Base-by-base conservation (phyloP, 2,797 vertebrate genomes). In the Clamator glandarius region DNA sequence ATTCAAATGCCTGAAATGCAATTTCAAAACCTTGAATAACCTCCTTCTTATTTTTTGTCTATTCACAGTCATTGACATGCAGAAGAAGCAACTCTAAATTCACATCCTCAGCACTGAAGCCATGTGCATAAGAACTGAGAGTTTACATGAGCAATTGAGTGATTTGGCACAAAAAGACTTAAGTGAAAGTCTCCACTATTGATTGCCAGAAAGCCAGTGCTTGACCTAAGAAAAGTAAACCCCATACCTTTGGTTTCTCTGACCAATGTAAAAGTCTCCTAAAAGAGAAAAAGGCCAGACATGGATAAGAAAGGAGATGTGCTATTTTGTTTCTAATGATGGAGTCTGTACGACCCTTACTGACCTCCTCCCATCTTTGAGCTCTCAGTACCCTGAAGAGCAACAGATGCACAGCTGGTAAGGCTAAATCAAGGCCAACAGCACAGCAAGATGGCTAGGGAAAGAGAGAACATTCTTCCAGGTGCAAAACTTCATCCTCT, bases 271-370 rank as follows among this genome's bases (percentile, higher is more conserved):
- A 86, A 92, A 78, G 33, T 28, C 39, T 85, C 19, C 23, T 46
- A 11, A 72, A 72, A 57, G 39, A 19, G 4, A 11, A 50, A 81
- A 78, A 69, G n/a, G 26, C n/a, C 68, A 64, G 28, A 33, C 76
- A 67, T 2, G 31, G 44, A 25, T 51, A 78, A 81, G 75, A 93
- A 92, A 81, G 66, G 44, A 89, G 55, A 90, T 82, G 67, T 87
- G 59, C 26, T 66, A 84, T 90, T 92, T 91, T 82, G 63, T 82
- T 96, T 90, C 93, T 96, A 95, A 95, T 83, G 85, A 95, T 84
- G 85, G 61, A 90, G 81, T 87, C 87, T 82, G 50, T 82, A 76
- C 0, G 25, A 93, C 74, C 91, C 70, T 84, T 93, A 91, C 84
- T 41, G 70, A 93, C 91, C 83, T 80, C 51, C 76, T 96, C 57